A percentile compares a stretch with the other conserved stretches of the same genome.
These are phyloP conservation scores for Cheilosia variabilis DNA, from an alignment of 2,888 invertebrate genomes.

Conservation along the genomic window DNA sequence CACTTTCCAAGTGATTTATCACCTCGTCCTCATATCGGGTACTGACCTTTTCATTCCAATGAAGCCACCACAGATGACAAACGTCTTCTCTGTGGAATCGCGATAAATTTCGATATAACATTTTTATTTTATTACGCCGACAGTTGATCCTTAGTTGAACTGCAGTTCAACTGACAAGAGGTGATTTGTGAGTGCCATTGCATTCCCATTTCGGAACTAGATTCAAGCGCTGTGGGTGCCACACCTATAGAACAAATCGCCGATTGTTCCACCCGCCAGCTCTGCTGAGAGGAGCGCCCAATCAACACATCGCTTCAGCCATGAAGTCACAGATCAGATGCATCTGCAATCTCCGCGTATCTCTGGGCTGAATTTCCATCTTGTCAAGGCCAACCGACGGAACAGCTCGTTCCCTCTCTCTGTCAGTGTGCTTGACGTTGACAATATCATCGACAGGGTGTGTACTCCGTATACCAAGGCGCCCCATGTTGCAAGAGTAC, in stretches of 20 bases:
- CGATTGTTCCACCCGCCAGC: constrained; percentile 28
- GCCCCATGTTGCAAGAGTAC: constrained; percentile 47
- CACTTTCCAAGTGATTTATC: neutral
- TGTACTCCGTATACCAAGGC: neutral
- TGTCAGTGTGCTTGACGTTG: constrained; percentile 66
- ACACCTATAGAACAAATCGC: constrained; percentile 68
- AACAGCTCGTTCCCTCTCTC: constrained; percentile 31
- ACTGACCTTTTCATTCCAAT: constrained; percentile 12
- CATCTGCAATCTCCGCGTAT: constrained; percentile 47
- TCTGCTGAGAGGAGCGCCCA: constrained; percentile 50
- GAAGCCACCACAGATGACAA: neutral
- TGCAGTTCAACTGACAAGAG: constrained; percentile 12
- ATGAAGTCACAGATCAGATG: constrained; percentile 38
- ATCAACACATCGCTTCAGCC: constrained; percentile 16
- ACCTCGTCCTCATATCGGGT: neutral
- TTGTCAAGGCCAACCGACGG: constrained; percentile 51
- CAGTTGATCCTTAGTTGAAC: constrained; percentile 11
- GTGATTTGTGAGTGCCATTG: constrained; percentile 50
- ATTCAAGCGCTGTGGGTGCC: constrained; percentile 18
- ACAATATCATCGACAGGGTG: constrained; percentile 68
- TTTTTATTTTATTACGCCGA: constrained; percentile 15
- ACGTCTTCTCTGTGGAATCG: constrained; percentile 4
- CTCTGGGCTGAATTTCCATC: constrained; percentile 50
- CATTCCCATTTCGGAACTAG: constrained; percentile 24
- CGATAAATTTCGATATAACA: constrained; percentile 25